A percentile compares a stretch with the other conserved stretches of the same genome.
These are phyloP conservation scores for Ciconia boyciana DNA, from an alignment of 2,113 vertebrate genomes.

Conservation along the genomic window DNA sequence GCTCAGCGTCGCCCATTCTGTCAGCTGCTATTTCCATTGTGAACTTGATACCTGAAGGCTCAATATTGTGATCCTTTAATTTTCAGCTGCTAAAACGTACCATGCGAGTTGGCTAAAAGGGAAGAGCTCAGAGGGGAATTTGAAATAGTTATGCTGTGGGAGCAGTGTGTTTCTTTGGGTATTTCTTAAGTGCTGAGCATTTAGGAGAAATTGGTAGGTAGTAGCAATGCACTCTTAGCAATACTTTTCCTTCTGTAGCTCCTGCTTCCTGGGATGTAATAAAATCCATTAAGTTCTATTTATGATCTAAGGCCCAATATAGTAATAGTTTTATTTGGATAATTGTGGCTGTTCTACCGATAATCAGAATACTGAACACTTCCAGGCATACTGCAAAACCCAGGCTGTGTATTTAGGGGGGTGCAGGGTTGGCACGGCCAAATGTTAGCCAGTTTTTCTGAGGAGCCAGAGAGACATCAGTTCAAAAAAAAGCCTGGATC, in stretches of 20 bases:
- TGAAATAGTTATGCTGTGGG: not conserved
- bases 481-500: not conserved
- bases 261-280: slow-evolving; percentile 53
- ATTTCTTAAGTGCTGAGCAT: slow-evolving; percentile 61
- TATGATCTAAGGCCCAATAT: slow-evolving; percentile 26
- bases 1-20: slow-evolving; percentile 9
- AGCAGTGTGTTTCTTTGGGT: slow-evolving; percentile 23
- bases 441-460: not conserved
- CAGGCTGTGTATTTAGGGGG: not conserved
- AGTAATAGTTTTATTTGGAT: slow-evolving; percentile 58
- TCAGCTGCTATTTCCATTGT: slow-evolving; percentile 55
- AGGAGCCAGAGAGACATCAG: not conserved
- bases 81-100: slow-evolving; percentile 38
- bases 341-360: slow-evolving; percentile 22
- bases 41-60: slow-evolving; percentile 49
- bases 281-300: slow-evolving; percentile 65
- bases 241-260: slow-evolving; percentile 38
- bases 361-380: not conserved
- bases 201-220: slow-evolving; percentile 64
- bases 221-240: slow-evolving; percentile 17
- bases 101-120: not conserved
- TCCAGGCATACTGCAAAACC: not conserved
- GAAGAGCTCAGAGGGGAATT: slow-evolving; percentile 29
- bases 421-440: not conserved
- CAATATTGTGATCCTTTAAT: slow-evolving; percentile 68